Conservation (phyloP, 92 coral and sea anemone genomes). For the Pocillopora grandis region DNA sequence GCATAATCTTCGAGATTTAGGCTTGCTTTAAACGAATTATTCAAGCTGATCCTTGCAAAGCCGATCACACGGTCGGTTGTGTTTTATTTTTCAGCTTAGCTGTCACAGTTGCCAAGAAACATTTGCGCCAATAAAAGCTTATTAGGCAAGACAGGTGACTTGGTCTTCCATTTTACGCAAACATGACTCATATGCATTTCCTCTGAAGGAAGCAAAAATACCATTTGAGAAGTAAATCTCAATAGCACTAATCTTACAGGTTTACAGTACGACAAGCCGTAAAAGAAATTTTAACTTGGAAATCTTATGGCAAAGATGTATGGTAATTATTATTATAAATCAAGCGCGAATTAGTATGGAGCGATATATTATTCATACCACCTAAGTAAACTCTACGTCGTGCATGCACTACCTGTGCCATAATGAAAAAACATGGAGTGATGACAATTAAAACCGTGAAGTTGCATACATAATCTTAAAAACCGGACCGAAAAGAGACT, state of each 20-base stretch:
- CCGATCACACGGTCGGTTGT: background rate
- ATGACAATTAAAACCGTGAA: background rate
- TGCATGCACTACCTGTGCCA: background rate
- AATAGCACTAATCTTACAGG: background rate
- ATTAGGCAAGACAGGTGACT: conserved; percentile 25
- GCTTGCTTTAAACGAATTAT: conserved; percentile 57
- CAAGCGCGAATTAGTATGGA: background rate
- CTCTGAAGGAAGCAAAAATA: background rate
- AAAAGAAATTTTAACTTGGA: background rate
- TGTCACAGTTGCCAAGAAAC: conserved; percentile 31
- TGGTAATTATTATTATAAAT: conserved; percentile 13
- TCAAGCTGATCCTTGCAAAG: conserved; percentile 12
- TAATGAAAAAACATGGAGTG: background rate
- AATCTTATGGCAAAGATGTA: background rate
- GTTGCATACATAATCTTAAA: background rate
- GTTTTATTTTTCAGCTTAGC: background rate
- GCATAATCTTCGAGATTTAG: conserved; percentile 81
- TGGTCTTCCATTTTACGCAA: background rate
- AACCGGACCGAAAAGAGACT: background rate
- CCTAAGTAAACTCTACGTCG: background rate
- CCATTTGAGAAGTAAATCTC: background rate
- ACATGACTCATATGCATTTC: background rate
- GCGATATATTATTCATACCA: conserved; percentile 26
- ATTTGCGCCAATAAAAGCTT: background rate
- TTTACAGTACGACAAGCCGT: background rate